These are phyloP conservation scores for Petrosia ficiformis DNA, from an alignment of 37 sponge, comb jelly and placozoan genomes.

Conservation along the genomic window DNA sequence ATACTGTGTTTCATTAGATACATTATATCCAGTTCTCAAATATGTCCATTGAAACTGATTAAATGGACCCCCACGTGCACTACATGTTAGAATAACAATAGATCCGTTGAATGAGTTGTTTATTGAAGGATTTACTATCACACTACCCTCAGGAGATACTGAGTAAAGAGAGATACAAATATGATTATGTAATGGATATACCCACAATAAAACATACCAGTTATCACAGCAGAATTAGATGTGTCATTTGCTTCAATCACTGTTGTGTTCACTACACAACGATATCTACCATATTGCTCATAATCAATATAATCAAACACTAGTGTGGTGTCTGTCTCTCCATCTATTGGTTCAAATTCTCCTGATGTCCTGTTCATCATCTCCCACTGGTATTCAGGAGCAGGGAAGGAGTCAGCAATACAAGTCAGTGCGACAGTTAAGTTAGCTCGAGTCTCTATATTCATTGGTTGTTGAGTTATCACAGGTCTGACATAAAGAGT, in stretches of 20 bases:
- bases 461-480: background rate
- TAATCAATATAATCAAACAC: constrained; percentile 1
- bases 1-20: background rate
- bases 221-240: background rate
- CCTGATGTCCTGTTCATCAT: background rate
- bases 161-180: too few relatives aligned
- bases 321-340: background rate
- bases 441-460: background rate
- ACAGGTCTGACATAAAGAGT: background rate
- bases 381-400: constrained; percentile 10
- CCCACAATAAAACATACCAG: too few relatives aligned
- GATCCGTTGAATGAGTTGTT: too few relatives aligned
- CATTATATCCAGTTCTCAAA: too few relatives aligned
- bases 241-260: background rate
- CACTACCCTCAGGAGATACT: too few relatives aligned
- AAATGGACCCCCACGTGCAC: too few relatives aligned
- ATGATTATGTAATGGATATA: too few relatives aligned
- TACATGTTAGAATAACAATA: too few relatives aligned
- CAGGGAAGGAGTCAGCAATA: constrained; percentile 16
- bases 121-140: too few relatives aligned
- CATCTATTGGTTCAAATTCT: background rate
- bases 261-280: background rate
- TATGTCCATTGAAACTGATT: too few relatives aligned
- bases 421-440: background rate
- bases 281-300: constrained; percentile 20